Conservation (phyloP, 2,797 vertebrate species). For the Myotis planiceps region DNA sequence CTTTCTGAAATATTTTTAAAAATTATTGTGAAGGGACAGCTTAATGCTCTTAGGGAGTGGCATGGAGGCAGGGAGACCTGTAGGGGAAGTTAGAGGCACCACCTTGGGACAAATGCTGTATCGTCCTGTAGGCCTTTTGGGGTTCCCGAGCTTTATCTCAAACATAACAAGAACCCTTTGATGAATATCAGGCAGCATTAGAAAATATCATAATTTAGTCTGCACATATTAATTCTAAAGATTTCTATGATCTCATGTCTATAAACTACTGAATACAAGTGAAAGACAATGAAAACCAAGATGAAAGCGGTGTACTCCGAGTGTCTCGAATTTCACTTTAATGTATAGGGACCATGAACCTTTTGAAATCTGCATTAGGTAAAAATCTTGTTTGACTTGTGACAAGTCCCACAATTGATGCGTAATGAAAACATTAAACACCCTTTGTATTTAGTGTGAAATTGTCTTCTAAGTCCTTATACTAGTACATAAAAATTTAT, state of each 20-base stretch:
- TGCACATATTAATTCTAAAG: background rate
- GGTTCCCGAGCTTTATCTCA: background rate
- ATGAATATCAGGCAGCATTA: background rate
- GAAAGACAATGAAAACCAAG: background rate
- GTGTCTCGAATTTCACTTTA: background rate
- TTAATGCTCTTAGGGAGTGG: background rate
- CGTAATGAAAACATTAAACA: background rate
- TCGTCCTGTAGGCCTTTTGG: rapidly evolving
- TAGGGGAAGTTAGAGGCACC: background rate
- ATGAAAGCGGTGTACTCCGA: background rate
- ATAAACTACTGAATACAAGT: background rate
- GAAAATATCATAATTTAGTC: background rate
- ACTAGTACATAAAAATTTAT: background rate
- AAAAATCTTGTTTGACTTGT: background rate
- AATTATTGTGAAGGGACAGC: background rate
- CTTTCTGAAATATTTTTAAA: too few relatives aligned
- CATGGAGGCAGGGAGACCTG: rapidly evolving
- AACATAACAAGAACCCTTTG: background rate
- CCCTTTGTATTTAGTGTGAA: background rate
- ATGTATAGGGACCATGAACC: background rate
- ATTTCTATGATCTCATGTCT: background rate
- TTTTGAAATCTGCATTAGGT: background rate
- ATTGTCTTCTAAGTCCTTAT: background rate
- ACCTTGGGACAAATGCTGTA: background rate
- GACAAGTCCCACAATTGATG: background rate